These are phyloP conservation scores for Solea senegalensis DNA, from an alignment of 2,113 vertebrate genomes.

Conservation along the genomic window DNA sequence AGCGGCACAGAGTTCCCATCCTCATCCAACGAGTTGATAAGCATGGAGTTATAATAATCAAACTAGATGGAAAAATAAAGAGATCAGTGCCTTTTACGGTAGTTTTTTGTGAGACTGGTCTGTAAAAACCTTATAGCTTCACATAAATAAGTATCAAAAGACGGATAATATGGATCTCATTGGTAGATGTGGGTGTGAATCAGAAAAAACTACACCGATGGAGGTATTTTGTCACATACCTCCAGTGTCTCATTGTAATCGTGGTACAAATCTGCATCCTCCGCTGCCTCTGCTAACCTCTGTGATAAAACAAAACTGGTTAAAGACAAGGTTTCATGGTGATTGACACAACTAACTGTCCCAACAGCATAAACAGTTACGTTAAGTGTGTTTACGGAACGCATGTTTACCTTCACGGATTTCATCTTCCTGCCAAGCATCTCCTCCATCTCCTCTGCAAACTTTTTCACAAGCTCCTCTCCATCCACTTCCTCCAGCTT, in stretches of 20 bases:
- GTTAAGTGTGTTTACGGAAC: neutral
- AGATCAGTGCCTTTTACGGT: too few relatives aligned
- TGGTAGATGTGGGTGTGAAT: too few relatives aligned
- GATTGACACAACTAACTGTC: neutral
- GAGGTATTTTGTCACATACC: slow-evolving; percentile 76
- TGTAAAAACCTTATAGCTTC: too few relatives aligned
- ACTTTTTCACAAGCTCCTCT: slow-evolving; percentile 89
- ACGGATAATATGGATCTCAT: too few relatives aligned
- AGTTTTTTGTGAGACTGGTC: too few relatives aligned
- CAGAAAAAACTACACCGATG: too few relatives aligned
- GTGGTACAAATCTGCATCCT: slow-evolving; percentile 92
- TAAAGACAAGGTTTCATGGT: neutral
- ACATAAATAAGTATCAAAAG: too few relatives aligned
- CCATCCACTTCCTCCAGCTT: slow-evolving; percentile 92
- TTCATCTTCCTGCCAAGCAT: slow-evolving; percentile 95
- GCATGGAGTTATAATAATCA: slow-evolving; percentile 92
- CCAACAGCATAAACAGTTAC: neutral
- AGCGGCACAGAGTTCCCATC: slow-evolving; percentile 86
- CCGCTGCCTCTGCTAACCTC: slow-evolving; percentile 91
- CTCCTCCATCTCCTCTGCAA: slow-evolving; percentile 93
- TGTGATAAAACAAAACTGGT: slow-evolving; percentile 57
- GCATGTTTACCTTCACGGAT: slow-evolving; percentile 86
- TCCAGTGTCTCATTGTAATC: slow-evolving; percentile 89
- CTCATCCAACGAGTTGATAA: slow-evolving; percentile 89
- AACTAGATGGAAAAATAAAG: slow-evolving; percentile 76